Evolutionary conservation across 2,888 invertebrate species (phyloP).

Genomic region (Melanotus villosus): DNA sequence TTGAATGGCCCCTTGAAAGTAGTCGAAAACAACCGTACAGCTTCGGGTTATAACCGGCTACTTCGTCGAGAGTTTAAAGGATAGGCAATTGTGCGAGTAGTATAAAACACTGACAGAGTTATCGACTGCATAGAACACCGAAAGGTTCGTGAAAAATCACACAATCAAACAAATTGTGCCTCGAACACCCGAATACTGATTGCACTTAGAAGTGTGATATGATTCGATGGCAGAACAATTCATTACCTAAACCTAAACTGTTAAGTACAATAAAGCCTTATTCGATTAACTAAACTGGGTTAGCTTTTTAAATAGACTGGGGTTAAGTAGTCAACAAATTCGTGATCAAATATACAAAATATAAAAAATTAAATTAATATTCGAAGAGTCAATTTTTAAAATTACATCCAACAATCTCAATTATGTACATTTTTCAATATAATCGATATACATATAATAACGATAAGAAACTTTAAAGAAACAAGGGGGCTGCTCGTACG

Average conservation of each 20-base stretch:
- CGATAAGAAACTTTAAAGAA: background rate
- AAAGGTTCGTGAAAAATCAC: slow-evolving; percentile 34
- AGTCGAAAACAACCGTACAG: slow-evolving; percentile 14
- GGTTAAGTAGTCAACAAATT: slow-evolving; percentile 22
- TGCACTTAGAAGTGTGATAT: slow-evolving; percentile 43
- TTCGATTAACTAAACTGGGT: slow-evolving; percentile 25
- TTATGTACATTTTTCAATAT: slow-evolving; percentile 40
- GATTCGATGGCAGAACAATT: slow-evolving; percentile 31
- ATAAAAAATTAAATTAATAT: slow-evolving; percentile 15
- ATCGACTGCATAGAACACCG: slow-evolving; percentile 42
- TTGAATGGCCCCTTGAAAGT: slow-evolving; percentile 26
- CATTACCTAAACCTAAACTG: slow-evolving; percentile 38
- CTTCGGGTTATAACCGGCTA: background rate
- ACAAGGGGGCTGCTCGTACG: slow-evolving; percentile 3
- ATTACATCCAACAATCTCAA: slow-evolving; percentile 27
- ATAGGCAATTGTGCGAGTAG: slow-evolving; percentile 46
- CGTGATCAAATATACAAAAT: slow-evolving; percentile 10
- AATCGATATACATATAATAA: slow-evolving; percentile 28
- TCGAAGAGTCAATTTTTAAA: slow-evolving; percentile 9
- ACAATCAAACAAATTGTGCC: slow-evolving; percentile 34
- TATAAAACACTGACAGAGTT: slow-evolving; percentile 46
- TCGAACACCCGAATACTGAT: slow-evolving; percentile 41
- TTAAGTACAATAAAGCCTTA: slow-evolving; percentile 47
- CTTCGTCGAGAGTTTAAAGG: slow-evolving; percentile 29
- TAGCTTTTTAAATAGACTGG: slow-evolving; percentile 23